Conservation (phyloP, 2,113 vertebrate genomes). For the Sporophila hypoxantha region DNA sequence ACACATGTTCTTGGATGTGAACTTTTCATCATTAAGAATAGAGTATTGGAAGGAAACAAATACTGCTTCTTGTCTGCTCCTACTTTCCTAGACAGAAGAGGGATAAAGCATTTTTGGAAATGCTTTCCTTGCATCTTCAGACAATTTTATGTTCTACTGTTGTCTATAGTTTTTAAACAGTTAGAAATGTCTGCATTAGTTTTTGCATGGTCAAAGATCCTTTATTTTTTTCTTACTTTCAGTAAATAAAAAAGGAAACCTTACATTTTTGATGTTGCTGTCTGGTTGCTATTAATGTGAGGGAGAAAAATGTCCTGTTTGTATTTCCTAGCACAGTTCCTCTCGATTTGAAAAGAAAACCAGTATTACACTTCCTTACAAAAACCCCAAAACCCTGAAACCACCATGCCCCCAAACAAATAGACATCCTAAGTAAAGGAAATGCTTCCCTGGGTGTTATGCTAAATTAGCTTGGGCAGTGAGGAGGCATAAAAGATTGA, state of each 20-base stretch:
- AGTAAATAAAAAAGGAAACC: background rate
- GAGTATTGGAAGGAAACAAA: conserved; percentile 39
- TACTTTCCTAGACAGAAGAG: background rate
- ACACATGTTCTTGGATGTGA: background rate
- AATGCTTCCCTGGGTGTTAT: background rate
- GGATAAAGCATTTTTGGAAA: conserved; percentile 36
- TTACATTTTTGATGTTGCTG: background rate
- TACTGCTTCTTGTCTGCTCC: background rate
- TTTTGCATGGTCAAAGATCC: conserved; percentile 23
- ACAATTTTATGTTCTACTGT: conserved; percentile 55
- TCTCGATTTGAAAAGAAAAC: background rate
- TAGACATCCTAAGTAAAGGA: background rate
- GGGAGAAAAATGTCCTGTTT: background rate
- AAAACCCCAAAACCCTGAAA: background rate
- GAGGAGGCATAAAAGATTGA: background rate
- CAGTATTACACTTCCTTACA: background rate
- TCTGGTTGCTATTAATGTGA: background rate
- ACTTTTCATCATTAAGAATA: conserved; percentile 51
- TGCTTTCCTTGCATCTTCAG: conserved; percentile 34
- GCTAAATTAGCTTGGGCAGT: background rate
- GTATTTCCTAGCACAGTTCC: background rate
- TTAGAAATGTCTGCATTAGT: conserved; percentile 28
- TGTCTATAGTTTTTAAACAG: conserved; percentile 51
- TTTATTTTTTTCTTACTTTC: background rate
- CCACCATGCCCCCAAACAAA: background rate